phyloP scores from a whole-genome alignment of 2,888 invertebrate genomes.

The Mesoligia furuncula region DNA sequence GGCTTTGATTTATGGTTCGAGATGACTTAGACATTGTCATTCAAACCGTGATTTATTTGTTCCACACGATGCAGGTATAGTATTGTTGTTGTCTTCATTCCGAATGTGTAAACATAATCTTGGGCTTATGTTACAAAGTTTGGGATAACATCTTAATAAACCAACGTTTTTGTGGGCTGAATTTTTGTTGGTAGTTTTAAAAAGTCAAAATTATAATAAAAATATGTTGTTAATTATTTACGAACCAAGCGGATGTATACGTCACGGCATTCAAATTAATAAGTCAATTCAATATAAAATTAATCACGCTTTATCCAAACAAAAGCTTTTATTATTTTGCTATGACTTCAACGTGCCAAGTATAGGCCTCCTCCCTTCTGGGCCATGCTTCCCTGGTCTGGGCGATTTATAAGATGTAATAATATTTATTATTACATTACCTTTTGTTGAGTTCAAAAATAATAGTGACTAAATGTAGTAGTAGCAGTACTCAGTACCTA shows the following conservation, averaged over 20 bases:
- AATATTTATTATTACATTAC: constrained; percentile 9
- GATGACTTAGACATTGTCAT: constrained; percentile 50
- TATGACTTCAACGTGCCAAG: background rate
- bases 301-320: background rate
- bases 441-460: constrained; percentile 19
- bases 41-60: constrained; percentile 38
- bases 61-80: background rate
- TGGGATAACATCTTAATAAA: background rate
- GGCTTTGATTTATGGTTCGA: constrained; percentile 57
- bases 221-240: constrained; percentile 15
- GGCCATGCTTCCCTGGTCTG: background rate
- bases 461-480: constrained; percentile 22
- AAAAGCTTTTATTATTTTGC: constrained; percentile 10
- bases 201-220: background rate
- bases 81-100: background rate
- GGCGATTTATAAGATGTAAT: background rate
- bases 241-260: background rate
- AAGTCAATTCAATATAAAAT: background rate
- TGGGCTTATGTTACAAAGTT: background rate
- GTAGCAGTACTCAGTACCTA: constrained; percentile 2
- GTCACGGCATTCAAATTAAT: background rate
- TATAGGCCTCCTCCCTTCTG: background rate
- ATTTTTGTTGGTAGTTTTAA: background rate
- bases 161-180: background rate
- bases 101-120: background rate